Evolutionary conservation across 2,797 vertebrate species (phyloP).

Genomic region (Hirundo rustica): DNA sequence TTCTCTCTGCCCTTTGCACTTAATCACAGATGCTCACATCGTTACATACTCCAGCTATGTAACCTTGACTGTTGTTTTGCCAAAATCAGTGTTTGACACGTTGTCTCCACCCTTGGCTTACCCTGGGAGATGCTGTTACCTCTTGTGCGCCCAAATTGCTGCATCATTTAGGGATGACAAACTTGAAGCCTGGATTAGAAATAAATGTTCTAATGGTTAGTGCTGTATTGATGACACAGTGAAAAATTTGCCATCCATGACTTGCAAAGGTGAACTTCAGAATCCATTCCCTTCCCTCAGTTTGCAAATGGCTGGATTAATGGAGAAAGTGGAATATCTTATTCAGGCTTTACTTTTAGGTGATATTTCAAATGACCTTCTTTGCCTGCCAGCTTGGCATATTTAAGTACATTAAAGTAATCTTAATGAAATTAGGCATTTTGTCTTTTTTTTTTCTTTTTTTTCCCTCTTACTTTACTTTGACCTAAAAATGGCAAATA

Average conservation of each 20-base stretch:
- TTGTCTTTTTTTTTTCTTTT: background rate
- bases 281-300: background rate
- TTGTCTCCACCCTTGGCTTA: background rate
- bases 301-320: conserved; percentile 41
- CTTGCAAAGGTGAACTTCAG: conserved; percentile 55
- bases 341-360: background rate
- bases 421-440: background rate
- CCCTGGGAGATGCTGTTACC: background rate
- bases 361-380: conserved; percentile 27
- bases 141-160: background rate
- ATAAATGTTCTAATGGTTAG: background rate
- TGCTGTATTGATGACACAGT: background rate
- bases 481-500: background rate
- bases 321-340: background rate
- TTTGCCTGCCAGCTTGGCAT: background rate
- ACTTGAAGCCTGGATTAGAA: background rate
- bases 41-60: background rate
- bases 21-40: background rate
- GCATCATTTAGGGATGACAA: background rate
- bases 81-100: background rate
- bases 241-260: conserved; percentile 46
- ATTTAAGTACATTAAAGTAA: background rate
- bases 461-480: background rate
- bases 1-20: conserved; percentile 4
- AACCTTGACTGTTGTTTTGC: conserved; percentile 35